Evolutionary conservation across 2,113 vertebrate species (phyloP).

Genomic region (Lophius piscatorius): DNA sequence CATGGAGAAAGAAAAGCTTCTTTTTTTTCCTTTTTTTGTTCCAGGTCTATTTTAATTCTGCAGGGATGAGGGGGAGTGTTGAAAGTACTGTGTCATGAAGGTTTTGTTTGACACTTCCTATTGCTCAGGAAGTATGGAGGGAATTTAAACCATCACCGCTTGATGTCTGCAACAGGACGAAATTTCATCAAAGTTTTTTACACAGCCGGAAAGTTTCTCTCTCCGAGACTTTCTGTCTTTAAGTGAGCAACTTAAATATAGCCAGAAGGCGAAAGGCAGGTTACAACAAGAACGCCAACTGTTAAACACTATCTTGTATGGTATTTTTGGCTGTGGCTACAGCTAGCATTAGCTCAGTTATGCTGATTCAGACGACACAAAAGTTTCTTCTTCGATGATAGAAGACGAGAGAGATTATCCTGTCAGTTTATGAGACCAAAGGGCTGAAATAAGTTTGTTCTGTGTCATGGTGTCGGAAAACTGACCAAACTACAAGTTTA

Average conservation of each 20-base stretch:
- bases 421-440: no score
- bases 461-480: no score
- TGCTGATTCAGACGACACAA: no score
- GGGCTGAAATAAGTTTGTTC: no score
- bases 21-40: constrained; percentile 12
- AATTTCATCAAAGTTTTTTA: constrained; percentile 13
- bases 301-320: no score
- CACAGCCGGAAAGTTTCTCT: neutral
- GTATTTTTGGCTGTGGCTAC: no score
- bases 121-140: constrained; percentile 66
- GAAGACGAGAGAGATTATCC: no score
- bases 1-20: constrained; percentile 61
- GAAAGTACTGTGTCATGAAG: constrained; percentile 65
- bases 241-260: neutral
- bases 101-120: constrained; percentile 65
- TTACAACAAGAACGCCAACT: no score
- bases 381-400: no score
- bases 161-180: constrained; percentile 20
- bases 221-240: no score
- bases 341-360: no score
- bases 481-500: no score
- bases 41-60: constrained; percentile 72
- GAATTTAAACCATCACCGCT: constrained; percentile 57
- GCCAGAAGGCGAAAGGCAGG: constrained; percentile 5
- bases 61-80: constrained; percentile 65